These are phyloP conservation scores for Australoheros facetus DNA, from an alignment of 2,797 vertebrate species.

Conservation along the genomic window DNA sequence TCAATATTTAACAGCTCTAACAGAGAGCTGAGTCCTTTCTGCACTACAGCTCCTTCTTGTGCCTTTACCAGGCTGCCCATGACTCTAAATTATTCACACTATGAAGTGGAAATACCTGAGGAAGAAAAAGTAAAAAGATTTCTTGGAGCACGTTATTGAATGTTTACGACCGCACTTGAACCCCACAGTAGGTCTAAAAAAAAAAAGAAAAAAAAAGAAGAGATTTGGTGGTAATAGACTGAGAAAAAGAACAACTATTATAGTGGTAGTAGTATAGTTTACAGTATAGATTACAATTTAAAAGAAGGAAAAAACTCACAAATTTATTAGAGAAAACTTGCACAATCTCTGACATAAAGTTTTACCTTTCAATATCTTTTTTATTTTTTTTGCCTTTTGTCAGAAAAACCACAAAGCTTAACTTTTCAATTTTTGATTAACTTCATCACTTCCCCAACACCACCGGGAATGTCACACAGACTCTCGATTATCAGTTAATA, in stretches of 20 bases:
- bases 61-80: slow-evolving; percentile 31
- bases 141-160: neutral
- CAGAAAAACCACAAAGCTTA: neutral
- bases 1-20: slow-evolving; percentile 77
- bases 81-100: slow-evolving; percentile 82
- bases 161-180: neutral
- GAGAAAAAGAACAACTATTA: neutral
- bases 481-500: neutral
- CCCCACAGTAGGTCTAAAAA: neutral
- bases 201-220: neutral
- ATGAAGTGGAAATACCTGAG: slow-evolving; percentile 51
- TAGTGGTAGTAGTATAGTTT: neutral
- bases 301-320: accelerated
- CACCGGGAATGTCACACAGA: neutral
- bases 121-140: slow-evolving; percentile 28
- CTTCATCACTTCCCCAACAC: accelerated
- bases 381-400: neutral
- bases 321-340: neutral
- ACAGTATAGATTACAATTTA: neutral
- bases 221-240: neutral
- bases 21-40: slow-evolving; percentile 51
- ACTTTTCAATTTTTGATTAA: neutral
- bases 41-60: slow-evolving; percentile 60
- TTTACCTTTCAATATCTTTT: too few relatives aligned
- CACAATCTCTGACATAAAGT: too few relatives aligned